phyloP scores from a whole-genome alignment of 2,797 vertebrate genomes.

The Perodicticus potto region DNA sequence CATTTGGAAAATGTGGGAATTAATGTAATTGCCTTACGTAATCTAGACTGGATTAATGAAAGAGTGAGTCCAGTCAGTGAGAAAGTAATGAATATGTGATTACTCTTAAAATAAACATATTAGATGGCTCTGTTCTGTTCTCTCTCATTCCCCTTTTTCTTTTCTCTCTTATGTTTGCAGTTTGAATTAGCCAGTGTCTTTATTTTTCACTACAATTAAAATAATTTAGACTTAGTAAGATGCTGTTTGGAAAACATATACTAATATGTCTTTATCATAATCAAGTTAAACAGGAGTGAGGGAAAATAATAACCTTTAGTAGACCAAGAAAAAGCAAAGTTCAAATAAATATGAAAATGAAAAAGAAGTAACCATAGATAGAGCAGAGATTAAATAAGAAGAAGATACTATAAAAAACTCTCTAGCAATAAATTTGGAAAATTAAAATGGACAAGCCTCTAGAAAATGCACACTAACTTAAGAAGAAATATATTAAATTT shows the following conservation, averaged over 20 bases:
- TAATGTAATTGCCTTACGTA: neutral
- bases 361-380: neutral
- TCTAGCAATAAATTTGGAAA: neutral
- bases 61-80: neutral
- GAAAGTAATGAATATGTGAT: constrained; percentile 7
- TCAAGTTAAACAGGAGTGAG: constrained; percentile 55
- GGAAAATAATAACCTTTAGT: neutral
- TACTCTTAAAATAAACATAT: neutral
- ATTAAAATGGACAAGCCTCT: neutral
- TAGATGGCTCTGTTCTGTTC: neutral
- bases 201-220: constrained; percentile 53
- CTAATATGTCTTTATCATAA: constrained; percentile 65
- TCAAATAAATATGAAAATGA: neutral
- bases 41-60: constrained; percentile 1
- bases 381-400: constrained; percentile 15
- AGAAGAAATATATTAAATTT: neutral
- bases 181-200: neutral
- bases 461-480: constrained; percentile 1
- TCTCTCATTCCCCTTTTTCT: neutral
- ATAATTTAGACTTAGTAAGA: constrained; percentile 42
- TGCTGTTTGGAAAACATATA: constrained; percentile 36
- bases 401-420: constrained; percentile 22
- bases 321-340: neutral
- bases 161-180: constrained; percentile 22
- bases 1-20: constrained; percentile 31